Evolutionary conservation across 2,888 invertebrate species (phyloP), one percentile per base, ranked within the genome.

Genomic region (Mythimna albipuncta): DNA sequence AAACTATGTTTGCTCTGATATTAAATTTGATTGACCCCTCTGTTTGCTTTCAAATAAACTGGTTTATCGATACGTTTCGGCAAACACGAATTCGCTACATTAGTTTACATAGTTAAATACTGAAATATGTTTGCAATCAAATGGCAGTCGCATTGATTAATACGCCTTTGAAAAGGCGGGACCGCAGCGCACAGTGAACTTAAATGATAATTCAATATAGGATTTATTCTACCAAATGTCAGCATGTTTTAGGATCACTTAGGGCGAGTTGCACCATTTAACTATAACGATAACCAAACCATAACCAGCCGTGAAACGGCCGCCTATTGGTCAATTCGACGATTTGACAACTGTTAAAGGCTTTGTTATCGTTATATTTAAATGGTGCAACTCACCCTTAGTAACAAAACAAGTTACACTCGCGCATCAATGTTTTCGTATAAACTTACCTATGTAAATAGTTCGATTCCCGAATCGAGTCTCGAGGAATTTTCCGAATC

Each of bases 71-170:
- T 66, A 55, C 10, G n/a, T 59, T 69, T 50, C 47, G 44, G 38
- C 64, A 79, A 79, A 79, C 52, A 57, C 57, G 57, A 38, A 65
- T 65, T 65, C 35, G 7, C 13, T 57, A 41, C 47, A 41, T 62
- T 62, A 13, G 55, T 64, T 73, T 62, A 79, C 61, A 61, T 57
- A 55, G 64, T 62, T 72, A 55, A 41, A 38, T 26, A 73, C 21
- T 73, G 64, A 57, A 72, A 79, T 65, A 65, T 64, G n/a, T 55
- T 79, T 57, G 55, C 55, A 57, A 63, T 72, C 47, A 79, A 76
- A 79, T 79, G 74, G 61, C 35, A 52, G n/a, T 35, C 9, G 35
- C 2, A 55, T 61, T 64, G 21, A 61, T 76, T 64, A 11, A 71
- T 44, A 32, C 38, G 32, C 32, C 35, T 47, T 64, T 75, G 19